Conservation (phyloP, 1,140 invertebrate species). For the Megalonaias nervosa region DNA sequence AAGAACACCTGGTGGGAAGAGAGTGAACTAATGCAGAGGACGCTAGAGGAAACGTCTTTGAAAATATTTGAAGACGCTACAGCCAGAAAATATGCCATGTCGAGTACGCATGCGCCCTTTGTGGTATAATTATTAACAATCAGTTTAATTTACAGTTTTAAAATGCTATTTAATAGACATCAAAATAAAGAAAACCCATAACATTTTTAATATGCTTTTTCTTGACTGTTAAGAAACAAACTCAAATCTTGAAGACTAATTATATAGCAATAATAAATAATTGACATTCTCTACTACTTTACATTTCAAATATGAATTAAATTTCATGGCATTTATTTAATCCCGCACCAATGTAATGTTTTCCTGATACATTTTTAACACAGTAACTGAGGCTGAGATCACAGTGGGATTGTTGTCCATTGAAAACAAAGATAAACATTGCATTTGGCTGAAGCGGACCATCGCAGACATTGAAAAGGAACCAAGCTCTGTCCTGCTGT, state of each 20-base stretch:
- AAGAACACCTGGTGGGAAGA: slow-evolving; percentile 46
- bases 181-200: too few species aligned
- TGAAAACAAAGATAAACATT: slow-evolving; percentile 18
- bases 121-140: background rate
- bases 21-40: slow-evolving; percentile 34
- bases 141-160: background rate
- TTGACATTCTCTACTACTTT: background rate
- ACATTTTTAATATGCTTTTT: background rate
- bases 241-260: background rate
- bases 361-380: background rate
- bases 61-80: slow-evolving; percentile 33
- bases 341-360: too few species aligned
- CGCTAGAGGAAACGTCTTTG: slow-evolving; percentile 36
- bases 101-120: slow-evolving; percentile 29
- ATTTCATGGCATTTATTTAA: background rate
- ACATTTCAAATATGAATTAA: background rate
- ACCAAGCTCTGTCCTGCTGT: slow-evolving; percentile 28
- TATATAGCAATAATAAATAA: background rate
- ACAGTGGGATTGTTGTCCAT: slow-evolving; percentile 24
- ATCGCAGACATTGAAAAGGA: slow-evolving; percentile 46
- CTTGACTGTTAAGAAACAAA: background rate
- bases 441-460: slow-evolving; percentile 50
- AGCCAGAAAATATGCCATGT: slow-evolving; percentile 42
- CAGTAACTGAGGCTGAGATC: slow-evolving; percentile 54
- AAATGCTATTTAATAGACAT: background rate